A percentile compares a stretch with the other conserved stretches of the same genome.
Conservation (phyloP, 2,888 invertebrate species). For the Lithosia quadra region DNA sequence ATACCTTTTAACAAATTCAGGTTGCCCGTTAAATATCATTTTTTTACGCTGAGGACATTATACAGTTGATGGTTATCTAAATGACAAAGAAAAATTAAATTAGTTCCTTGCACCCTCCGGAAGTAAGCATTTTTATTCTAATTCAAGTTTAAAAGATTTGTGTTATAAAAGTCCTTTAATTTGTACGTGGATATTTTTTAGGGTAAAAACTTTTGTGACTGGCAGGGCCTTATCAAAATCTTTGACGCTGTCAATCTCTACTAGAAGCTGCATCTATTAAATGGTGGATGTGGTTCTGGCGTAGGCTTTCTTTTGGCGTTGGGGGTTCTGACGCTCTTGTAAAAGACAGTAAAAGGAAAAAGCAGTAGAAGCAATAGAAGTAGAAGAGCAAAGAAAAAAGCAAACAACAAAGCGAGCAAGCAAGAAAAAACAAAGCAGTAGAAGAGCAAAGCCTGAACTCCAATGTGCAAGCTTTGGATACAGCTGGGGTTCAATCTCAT, state of each 20-base stretch:
- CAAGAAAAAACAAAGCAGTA: no score
- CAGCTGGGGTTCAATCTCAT: neutral
- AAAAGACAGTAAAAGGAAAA: no score
- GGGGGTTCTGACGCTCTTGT: no score
- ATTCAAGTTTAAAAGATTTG: neutral
- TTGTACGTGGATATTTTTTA: neutral
- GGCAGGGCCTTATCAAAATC: neutral
- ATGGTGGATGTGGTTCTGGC: no score
- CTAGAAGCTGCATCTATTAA: neutral
- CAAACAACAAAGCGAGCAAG: no score
- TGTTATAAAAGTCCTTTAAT: neutral
- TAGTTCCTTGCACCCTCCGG: neutral
- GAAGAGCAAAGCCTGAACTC: no score
- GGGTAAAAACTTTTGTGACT: neutral
- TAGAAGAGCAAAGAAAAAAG: no score
- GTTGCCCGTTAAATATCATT: neutral
- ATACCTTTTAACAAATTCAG: neutral
- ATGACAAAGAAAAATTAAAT: conserved; percentile 2
- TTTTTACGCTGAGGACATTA: neutral
- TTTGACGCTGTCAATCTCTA: neutral
- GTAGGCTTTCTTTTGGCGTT: no score
- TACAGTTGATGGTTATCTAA: neutral
- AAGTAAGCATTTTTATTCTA: neutral
- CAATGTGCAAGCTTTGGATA: neutral
- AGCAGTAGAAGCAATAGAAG: no score